Percentiles rank a stretch among this genome's conserved stretches.
These are phyloP conservation scores for Drosophila buzzatii DNA, from an alignment of 2,888 invertebrate genomes.

Conservation along the genomic window DNA sequence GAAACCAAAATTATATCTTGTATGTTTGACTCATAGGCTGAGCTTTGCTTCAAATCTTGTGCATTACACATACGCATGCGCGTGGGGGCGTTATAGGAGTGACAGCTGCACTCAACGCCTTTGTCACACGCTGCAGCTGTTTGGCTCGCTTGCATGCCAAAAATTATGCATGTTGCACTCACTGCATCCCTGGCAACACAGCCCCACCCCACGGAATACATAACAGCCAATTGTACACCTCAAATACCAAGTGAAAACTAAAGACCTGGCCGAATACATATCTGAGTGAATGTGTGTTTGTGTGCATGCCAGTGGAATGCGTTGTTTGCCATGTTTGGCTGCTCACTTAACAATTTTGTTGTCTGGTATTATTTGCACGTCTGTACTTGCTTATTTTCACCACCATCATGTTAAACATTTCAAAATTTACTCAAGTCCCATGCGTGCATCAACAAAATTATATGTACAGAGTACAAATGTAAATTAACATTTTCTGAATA, in stretches of 20 bases:
- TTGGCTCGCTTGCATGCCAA: slow-evolving; percentile 58
- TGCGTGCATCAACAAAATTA: background rate
- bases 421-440: background rate
- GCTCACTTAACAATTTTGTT: slow-evolving; percentile 48
- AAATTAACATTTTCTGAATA: slow-evolving; percentile 2
- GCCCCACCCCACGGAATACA: background rate
- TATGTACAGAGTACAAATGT: background rate
- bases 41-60: slow-evolving; percentile 17
- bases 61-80: slow-evolving; percentile 71
- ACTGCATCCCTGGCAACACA: background rate
- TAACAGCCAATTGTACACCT: slow-evolving; percentile 36
- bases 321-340: slow-evolving; percentile 47
- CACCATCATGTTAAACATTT: slow-evolving; percentile 2
- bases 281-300: slow-evolving; percentile 6
- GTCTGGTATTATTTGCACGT: slow-evolving; percentile 17
- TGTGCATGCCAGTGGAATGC: slow-evolving; percentile 36
- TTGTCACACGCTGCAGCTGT: slow-evolving; percentile 49
- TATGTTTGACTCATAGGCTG: slow-evolving; percentile 17
- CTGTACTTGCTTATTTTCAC: slow-evolving; percentile 17
- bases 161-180: slow-evolving; percentile 64
- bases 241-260: slow-evolving; percentile 59
- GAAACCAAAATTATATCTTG: slow-evolving; percentile 25
- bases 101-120: slow-evolving; percentile 43
- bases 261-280: slow-evolving; percentile 22
- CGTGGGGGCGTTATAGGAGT: slow-evolving; percentile 48